Evolutionary conservation across 2,888 invertebrate genomes (phyloP), one percentile per base, ranked within the genome.

Genomic region (Germaria angustata): DNA sequence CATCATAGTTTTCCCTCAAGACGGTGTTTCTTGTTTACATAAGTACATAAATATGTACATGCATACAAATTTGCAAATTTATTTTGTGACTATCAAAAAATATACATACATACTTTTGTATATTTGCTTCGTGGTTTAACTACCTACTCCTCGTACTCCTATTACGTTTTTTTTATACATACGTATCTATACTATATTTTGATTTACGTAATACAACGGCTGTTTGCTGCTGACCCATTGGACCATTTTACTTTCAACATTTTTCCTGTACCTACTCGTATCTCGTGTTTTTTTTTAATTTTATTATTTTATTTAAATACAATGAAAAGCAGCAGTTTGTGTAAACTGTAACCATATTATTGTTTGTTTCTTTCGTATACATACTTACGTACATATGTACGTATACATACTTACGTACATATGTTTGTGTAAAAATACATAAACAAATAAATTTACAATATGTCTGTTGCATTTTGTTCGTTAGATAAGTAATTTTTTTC

Each of bases 181-280:
- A n/a, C n/a, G n/a, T n/a, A n/a, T n/a, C n/a, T n/a, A n/a, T n/a
- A n/a, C n/a, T 55, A 11, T 11, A 53, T 72, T 63, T 69, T 20
- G 44, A 41, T 80, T 81, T 78, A 78, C 78, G 73, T 78, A 81
- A 78, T 63, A 34, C 55, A 57, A 66, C 69, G 46, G 28, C 44
- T 65, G 55, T 39, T 69, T 78, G 68, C 61, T 61, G 79, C 79
- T 82, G 82, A 79, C 82, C 82, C 82, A 82, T 82, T 82, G 82
- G 82, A 82, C 82, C 79, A 82, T 82, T 79, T 82, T 82, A 82
- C 82, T 82, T 82, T 82, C 79, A 82, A 82, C 79, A 79, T 78
- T 69, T 77, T 44, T n/a, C n/a, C n/a, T n/a, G n/a, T n/a, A n/a
- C n/a, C n/a, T n/a, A n/a, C n/a, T n/a, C n/a, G n/a, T n/a, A n/a